Conservation (phyloP, 2,797 vertebrate genomes). For the Sarcophilus harrisii region DNA sequence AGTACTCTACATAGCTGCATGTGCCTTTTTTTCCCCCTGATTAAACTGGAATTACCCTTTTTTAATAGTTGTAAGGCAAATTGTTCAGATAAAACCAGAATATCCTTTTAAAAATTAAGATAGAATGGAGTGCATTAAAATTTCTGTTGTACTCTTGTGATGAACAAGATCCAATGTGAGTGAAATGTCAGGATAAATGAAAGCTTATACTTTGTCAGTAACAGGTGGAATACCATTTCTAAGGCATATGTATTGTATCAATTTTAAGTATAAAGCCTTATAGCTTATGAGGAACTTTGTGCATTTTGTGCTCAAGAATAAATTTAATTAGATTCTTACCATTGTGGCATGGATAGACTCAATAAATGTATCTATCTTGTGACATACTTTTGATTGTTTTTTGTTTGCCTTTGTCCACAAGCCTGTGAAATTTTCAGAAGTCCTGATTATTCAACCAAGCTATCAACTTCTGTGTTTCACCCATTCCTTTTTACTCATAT, state of each 20-base stretch:
- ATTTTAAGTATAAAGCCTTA: constrained; percentile 74
- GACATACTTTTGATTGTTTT: constrained; percentile 72
- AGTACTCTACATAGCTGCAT: constrained; percentile 66
- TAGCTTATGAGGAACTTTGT: constrained; percentile 27
- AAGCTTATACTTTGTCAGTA: constrained; percentile 75
- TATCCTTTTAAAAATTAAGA: constrained; percentile 68
- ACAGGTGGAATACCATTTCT: constrained; percentile 83
- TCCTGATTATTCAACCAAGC: constrained; percentile 75
- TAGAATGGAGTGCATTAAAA: constrained; percentile 66
- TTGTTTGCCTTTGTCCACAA: constrained; percentile 78
- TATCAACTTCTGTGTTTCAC: constrained; percentile 78
- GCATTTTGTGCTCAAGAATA: constrained; percentile 69
- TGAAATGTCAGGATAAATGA: constrained; percentile 74
- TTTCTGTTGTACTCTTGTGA: constrained; percentile 59
- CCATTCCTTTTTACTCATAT: constrained; percentile 61
- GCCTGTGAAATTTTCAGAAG: constrained; percentile 79
- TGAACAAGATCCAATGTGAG: constrained; percentile 77
- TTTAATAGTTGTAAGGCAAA: constrained; percentile 59
- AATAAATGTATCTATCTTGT: constrained; percentile 66
- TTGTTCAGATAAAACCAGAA: constrained; percentile 67
- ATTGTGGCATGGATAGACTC: constrained; percentile 59
- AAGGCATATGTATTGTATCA: constrained; percentile 54
- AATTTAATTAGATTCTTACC: constrained; percentile 65
- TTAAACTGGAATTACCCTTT: constrained; percentile 78
- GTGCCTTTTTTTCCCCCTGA: constrained; percentile 73